These are phyloP conservation scores for Eretmocerus hayati DNA, from an alignment of 2,888 invertebrate genomes.

Conservation along the genomic window DNA sequence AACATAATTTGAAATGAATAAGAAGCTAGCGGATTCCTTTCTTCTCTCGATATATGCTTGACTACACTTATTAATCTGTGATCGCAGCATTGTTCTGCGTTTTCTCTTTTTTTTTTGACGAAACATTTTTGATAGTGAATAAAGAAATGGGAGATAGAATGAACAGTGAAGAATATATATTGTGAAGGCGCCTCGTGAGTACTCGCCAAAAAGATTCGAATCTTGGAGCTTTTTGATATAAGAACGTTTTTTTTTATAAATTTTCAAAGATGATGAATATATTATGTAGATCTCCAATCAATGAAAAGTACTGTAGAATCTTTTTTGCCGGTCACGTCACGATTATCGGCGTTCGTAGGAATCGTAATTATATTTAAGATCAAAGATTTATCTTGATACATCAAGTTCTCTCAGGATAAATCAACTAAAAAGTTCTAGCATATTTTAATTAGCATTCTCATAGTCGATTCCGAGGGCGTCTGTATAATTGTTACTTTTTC, in stretches of 20 bases:
- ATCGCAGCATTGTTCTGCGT: constrained; percentile 21
- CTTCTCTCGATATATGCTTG: constrained; percentile 18
- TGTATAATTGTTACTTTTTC: constrained; percentile 29
- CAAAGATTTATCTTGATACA: constrained; percentile 15
- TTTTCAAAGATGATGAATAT: constrained; percentile 10
- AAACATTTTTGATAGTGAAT: background rate
- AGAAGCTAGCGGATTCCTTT: too few species aligned
- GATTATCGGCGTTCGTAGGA: constrained; percentile 5
- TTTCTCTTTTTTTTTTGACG: constrained; percentile 10
- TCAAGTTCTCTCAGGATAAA: constrained; percentile 15
- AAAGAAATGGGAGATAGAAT: background rate
- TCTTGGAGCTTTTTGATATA: constrained; percentile 13
- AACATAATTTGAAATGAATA: too few species aligned
- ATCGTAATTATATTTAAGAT: constrained; percentile 8
- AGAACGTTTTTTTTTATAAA: constrained; percentile 13
- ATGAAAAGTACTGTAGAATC: constrained; percentile 9
- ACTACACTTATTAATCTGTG: constrained; percentile 25
- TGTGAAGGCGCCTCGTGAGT: constrained; percentile 5
- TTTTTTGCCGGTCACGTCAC: constrained; percentile 12
- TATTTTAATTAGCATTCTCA: constrained; percentile 42
- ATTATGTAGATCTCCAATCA: constrained; percentile 5
- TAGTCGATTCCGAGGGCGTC: constrained; percentile 31
- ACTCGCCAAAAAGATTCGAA: constrained; percentile 18
- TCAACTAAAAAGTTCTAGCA: constrained; percentile 15
- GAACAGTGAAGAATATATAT: background rate